phyloP scores from a whole-genome alignment of 2,888 invertebrate species.

The Melinaea marsaeus region DNA sequence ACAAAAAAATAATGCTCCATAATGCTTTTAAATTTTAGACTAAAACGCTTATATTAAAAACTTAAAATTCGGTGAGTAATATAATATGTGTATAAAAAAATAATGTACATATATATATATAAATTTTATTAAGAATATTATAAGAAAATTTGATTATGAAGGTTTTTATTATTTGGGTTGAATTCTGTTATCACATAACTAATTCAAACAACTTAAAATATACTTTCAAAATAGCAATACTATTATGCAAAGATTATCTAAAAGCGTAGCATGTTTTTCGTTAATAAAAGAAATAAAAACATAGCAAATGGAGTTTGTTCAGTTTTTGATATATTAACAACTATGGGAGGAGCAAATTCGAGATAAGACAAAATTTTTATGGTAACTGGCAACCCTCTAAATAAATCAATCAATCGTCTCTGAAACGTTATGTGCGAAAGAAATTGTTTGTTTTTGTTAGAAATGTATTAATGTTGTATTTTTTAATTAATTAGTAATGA shows the following conservation, averaged over 20 bases:
- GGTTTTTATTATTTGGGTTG: too few species aligned
- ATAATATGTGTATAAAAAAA: too few species aligned
- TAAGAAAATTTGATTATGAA: too few species aligned
- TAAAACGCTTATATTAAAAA: too few species aligned
- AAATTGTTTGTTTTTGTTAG: constrained; percentile 29
- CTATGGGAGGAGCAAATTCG: background rate
- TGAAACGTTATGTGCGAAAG: constrained; percentile 24
- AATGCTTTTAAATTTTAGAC: too few species aligned
- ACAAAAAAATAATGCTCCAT: too few species aligned
- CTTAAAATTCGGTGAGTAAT: too few species aligned
- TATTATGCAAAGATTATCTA: background rate
- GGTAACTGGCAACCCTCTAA: constrained; percentile 10
- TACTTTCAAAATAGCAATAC: background rate
- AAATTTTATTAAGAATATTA: too few species aligned
- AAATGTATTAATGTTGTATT: constrained; percentile 15
- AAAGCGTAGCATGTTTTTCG: background rate
- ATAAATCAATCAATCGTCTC: constrained; percentile 28
- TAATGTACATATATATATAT: too few species aligned
- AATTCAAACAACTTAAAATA: too few species aligned
- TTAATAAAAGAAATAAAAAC: background rate
- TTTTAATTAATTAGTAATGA: constrained; percentile 4
- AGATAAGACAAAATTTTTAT: background rate
- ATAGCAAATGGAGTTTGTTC: background rate
- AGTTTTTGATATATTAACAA: too few species aligned
- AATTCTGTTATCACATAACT: too few species aligned